phyloP scores from a whole-genome alignment of 1,140 invertebrate species.

The Ceratina japonica region DNA sequence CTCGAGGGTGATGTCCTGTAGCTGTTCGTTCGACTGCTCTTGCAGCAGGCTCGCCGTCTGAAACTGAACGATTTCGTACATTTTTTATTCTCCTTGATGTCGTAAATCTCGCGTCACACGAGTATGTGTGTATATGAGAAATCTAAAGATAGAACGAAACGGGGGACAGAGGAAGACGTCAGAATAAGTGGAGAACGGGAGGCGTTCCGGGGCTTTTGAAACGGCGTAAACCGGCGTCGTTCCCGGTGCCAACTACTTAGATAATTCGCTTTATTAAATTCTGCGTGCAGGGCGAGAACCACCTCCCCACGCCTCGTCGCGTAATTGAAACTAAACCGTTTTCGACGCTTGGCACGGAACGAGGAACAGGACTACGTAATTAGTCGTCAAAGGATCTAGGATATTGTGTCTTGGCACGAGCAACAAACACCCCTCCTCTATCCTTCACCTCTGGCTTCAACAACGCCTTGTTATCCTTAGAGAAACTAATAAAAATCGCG shows the following conservation, averaged over 20 bases:
- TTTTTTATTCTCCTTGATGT: no score
- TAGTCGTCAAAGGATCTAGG: constrained; percentile 59
- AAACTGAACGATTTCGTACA: constrained; percentile 71
- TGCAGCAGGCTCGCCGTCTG: constrained; percentile 81
- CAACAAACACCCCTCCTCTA: constrained; percentile 18
- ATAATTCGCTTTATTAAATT: constrained; percentile 62
- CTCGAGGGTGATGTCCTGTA: constrained; percentile 85
- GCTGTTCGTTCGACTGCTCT: constrained; percentile 82
- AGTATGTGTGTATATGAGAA: no score
- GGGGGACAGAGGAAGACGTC: background rate
- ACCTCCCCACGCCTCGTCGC: background rate
- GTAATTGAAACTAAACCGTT: constrained; percentile 67
- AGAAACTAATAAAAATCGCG: no score
- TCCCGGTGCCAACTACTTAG: constrained; percentile 51
- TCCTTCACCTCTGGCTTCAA: background rate
- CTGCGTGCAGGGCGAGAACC: constrained; percentile 6
- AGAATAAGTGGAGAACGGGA: constrained; percentile 13
- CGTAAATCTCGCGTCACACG: background rate
- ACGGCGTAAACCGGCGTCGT: constrained; percentile 36
- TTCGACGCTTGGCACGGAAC: constrained; percentile 54
- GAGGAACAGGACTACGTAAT: constrained; percentile 59
- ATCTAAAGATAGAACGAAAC: background rate
- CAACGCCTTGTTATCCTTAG: background rate
- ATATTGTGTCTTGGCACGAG: constrained; percentile 49
- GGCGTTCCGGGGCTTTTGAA: constrained; percentile 36